These are phyloP conservation scores for Drosophila ogumai DNA, from an alignment of 1,140 invertebrate species.

Conservation along the genomic window DNA sequence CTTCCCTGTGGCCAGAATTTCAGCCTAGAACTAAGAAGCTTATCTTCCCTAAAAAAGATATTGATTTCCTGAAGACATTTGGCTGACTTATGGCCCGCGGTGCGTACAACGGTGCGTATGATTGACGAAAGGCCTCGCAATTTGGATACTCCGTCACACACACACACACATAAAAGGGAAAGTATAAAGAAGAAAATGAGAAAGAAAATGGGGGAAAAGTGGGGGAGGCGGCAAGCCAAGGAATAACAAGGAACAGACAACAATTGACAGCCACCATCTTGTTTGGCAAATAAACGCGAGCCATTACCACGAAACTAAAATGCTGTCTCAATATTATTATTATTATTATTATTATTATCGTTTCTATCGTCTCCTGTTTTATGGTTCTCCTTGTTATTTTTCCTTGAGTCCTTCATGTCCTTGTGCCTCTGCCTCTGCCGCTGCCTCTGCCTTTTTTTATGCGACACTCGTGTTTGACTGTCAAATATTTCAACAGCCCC, in stretches of 20 bases:
- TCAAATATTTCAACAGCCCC: conserved; percentile 70
- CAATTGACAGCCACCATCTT: conserved; percentile 56
- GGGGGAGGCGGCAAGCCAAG: neutral
- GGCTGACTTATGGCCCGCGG: conserved; percentile 32
- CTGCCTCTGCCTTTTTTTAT: conserved; percentile 20
- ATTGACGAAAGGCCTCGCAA: conserved; percentile 47
- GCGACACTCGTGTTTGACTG: conserved; percentile 59
- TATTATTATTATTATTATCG: conserved; percentile 57
- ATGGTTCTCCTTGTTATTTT: conserved; percentile 29
- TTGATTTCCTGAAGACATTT: conserved; percentile 38
- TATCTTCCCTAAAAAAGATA: conserved; percentile 7
- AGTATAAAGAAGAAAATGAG: neutral
- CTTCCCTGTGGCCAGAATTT: conserved; percentile 3
- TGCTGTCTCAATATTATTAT: conserved; percentile 70
- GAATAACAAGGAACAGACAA: conserved; percentile 32
- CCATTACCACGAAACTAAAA: conserved; percentile 77
- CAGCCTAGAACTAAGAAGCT: conserved; percentile 12
- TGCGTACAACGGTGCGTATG: conserved; percentile 51
- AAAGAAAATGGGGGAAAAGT: neutral
- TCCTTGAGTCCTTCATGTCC: neutral
- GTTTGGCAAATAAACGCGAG: conserved; percentile 72
- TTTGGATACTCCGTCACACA: conserved; percentile 28
- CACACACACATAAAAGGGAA: neutral
- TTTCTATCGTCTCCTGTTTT: conserved; percentile 22
- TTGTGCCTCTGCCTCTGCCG: neutral